Evolutionary conservation across 2,888 invertebrate species (phyloP).

Genomic region (Archaeoteleia sp.): DNA sequence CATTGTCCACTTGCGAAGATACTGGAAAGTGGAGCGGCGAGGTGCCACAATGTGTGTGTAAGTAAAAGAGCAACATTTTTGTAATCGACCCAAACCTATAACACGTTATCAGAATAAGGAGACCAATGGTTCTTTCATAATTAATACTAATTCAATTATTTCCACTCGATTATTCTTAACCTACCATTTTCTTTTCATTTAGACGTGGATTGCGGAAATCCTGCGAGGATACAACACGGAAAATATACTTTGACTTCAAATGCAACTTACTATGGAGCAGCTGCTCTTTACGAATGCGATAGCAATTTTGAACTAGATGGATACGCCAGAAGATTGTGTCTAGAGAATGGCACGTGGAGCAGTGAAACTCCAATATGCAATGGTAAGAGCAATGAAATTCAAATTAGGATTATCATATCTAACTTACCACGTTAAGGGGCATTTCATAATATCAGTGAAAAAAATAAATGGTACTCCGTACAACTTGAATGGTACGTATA

Average conservation of each 20-base stretch:
- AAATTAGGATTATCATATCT: slow-evolving; percentile 21
- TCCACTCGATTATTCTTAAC: slow-evolving; percentile 23
- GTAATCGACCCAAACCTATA: slow-evolving; percentile 20
- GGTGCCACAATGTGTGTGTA: slow-evolving; percentile 89
- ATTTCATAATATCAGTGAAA: no score
- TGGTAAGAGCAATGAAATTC: slow-evolving; percentile 76
- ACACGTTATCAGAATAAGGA: slow-evolving; percentile 40
- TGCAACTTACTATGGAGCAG: slow-evolving; percentile 91
- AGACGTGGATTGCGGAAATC: slow-evolving; percentile 92
- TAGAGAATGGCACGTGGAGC: slow-evolving; percentile 94
- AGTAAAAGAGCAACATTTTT: slow-evolving; percentile 72
- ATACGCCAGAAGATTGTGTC: slow-evolving; percentile 87
- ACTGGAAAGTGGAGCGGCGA: slow-evolving; percentile 90
- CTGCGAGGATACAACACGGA: slow-evolving; percentile 83
- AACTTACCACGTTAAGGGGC: no score
- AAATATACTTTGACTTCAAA: slow-evolving; percentile 88
- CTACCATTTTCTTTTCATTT: slow-evolving; percentile 44
- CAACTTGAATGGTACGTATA: no score
- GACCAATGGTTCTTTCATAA: slow-evolving; percentile 18
- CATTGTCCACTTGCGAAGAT: slow-evolving; percentile 89
- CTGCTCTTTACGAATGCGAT: slow-evolving; percentile 89
- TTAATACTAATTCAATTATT: slow-evolving; percentile 10
- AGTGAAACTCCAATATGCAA: slow-evolving; percentile 87
- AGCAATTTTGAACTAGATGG: slow-evolving; percentile 88
- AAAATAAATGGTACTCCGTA: no score